Percentiles rank a stretch among this genome's conserved stretches.
phyloP scores from a whole-genome alignment of 2,113 vertebrate genomes.

The Quiscalus mexicanus region DNA sequence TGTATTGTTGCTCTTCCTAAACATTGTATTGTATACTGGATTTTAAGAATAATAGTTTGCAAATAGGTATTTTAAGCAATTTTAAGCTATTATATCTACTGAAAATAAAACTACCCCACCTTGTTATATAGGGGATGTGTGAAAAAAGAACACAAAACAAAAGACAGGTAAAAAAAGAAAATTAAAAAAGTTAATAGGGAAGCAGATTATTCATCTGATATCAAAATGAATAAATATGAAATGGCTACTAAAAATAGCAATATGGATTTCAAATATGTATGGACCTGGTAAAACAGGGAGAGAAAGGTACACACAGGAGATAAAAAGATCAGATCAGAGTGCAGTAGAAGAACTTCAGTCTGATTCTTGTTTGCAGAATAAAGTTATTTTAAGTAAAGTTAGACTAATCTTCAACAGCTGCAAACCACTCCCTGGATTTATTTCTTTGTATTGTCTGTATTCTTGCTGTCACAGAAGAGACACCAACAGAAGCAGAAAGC shows the following conservation, averaged over 20 bases:
- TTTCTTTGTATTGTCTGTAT: background rate
- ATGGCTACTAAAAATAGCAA: background rate
- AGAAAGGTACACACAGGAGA: background rate
- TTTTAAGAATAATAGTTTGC: background rate
- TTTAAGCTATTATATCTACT: background rate
- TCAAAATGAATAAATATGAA: background rate
- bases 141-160: background rate
- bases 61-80: background rate
- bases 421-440: background rate
- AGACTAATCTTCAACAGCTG: background rate
- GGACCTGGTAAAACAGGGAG: background rate
- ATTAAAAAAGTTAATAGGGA: background rate
- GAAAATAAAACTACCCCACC: background rate
- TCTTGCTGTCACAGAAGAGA: background rate
- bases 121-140: accelerated
- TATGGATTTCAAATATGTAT: background rate
- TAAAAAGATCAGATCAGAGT: background rate
- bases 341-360: background rate
- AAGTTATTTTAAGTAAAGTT: background rate
- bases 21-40: background rate
- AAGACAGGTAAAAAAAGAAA: background rate
- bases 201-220: background rate
- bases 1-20: background rate
- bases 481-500: background rate
- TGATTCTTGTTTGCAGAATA: background rate